Conservation (phyloP, 1,140 invertebrate species). For the Pararge aegeria region DNA sequence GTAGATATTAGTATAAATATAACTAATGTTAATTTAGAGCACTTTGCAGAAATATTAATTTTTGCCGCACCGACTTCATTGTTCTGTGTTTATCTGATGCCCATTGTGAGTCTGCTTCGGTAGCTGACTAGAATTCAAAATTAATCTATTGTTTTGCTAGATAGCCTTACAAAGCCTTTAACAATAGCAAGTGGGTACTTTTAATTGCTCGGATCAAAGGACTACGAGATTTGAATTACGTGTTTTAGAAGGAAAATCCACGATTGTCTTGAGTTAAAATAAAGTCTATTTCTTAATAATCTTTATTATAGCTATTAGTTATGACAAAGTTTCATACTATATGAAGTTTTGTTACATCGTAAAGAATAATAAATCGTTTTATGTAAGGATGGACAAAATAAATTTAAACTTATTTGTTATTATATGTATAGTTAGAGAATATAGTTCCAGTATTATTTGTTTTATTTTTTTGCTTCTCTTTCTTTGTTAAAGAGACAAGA, state of each 20-base stretch:
- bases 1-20: neutral
- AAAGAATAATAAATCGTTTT: too few relatives aligned
- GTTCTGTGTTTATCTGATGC: slow-evolving; percentile 22
- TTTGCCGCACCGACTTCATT: slow-evolving; percentile 8
- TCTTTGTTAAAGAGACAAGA: too few relatives aligned
- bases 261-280: neutral
- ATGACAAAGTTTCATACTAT: too few relatives aligned
- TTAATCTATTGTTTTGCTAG: slow-evolving; percentile 27
- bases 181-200: slow-evolving; percentile 15
- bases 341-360: too few relatives aligned
- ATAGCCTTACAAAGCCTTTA: slow-evolving; percentile 23
- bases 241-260: slow-evolving; percentile 8
- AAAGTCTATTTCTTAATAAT: too few relatives aligned
- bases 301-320: too few relatives aligned
- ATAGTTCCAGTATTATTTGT: too few relatives aligned
- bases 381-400: too few relatives aligned
- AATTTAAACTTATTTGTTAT: too few relatives aligned
- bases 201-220: slow-evolving; percentile 20
- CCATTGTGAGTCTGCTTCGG: slow-evolving; percentile 22
- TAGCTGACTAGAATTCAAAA: slow-evolving; percentile 29
- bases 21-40: neutral
- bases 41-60: neutral
- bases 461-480: too few relatives aligned
- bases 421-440: too few relatives aligned
- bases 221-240: slow-evolving; percentile 12